phyloP scores from a whole-genome alignment of 64 coral and sea anemone genomes.

The Hydrozoanthus tunicans region DNA sequence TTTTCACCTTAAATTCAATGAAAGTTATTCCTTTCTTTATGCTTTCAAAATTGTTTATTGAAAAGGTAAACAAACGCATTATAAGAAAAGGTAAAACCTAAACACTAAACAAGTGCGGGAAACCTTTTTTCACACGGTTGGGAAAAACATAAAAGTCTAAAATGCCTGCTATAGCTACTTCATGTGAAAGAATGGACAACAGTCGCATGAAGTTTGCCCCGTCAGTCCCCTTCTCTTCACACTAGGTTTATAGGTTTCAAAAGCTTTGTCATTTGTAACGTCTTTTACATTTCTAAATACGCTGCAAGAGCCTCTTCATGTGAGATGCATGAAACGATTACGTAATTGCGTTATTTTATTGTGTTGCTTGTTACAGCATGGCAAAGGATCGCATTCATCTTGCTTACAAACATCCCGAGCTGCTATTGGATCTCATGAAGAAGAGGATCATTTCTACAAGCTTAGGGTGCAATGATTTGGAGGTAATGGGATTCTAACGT shows the following conservation, averaged over 20 bases:
- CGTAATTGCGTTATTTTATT: background rate
- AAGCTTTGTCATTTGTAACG: too few species aligned
- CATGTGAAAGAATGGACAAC: background rate
- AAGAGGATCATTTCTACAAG: constrained; percentile 77
- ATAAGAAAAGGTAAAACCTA: too few species aligned
- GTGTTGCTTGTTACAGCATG: constrained; percentile 17
- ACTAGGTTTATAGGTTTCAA: too few species aligned
- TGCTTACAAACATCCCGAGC: constrained; percentile 77
- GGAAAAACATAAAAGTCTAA: background rate
- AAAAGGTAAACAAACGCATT: too few species aligned
- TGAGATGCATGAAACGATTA: background rate
- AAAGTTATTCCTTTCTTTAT: too few species aligned
- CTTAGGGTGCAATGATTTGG: constrained; percentile 70
- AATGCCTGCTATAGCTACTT: background rate
- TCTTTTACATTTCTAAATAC: too few species aligned
- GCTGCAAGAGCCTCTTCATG: background rate
- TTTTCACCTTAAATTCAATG: background rate
- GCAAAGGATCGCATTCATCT: constrained; percentile 72
- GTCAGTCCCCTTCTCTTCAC: too few species aligned
- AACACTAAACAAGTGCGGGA: too few species aligned
- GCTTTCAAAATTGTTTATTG: too few species aligned
- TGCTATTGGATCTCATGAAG: constrained; percentile 67
- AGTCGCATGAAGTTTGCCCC: too few species aligned
- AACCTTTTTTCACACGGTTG: too few species aligned
- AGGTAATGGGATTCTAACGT: constrained; percentile 29